Conservation (phyloP, 2,113 vertebrate genomes). For the Corynorhinus townsendii region DNA sequence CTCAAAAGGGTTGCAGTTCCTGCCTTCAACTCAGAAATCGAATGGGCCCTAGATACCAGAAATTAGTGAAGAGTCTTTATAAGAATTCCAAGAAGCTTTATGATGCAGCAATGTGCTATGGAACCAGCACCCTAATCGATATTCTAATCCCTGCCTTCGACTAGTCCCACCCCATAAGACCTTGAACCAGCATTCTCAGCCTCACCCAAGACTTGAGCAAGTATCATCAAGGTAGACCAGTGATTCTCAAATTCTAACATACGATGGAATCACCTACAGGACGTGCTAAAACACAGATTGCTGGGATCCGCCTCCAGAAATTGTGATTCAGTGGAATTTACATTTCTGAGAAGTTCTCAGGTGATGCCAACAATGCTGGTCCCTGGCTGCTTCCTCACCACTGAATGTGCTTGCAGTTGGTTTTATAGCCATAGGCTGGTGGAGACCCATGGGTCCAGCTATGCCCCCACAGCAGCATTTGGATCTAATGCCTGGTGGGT, state of each 20-base stretch:
- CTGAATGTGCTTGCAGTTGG: not conserved
- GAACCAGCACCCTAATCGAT: not conserved
- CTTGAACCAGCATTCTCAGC: not conserved
- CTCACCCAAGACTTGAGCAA: not conserved
- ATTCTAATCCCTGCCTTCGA: not conserved
- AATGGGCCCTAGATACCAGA: not conserved
- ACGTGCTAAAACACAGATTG: not conserved
- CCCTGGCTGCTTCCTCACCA: not conserved
- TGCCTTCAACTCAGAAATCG: not conserved
- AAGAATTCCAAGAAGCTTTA: not conserved
- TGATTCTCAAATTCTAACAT: not conserved
- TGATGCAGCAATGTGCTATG: not conserved
- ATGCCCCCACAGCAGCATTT: not conserved
- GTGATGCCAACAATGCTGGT: not conserved
- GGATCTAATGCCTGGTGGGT: not conserved
- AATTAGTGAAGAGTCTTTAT: not conserved
- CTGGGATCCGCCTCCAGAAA: not conserved
- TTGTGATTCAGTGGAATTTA: not conserved
- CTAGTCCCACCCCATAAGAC: not conserved
- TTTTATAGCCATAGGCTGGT: not conserved
- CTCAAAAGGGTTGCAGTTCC: not conserved
- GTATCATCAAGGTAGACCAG: not conserved
- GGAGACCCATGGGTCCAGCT: not conserved
- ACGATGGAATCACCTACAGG: not conserved
- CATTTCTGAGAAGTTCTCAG: not conserved